phyloP scores from a whole-genome alignment of 2,797 vertebrate species.

The Iguana delicatissima region DNA sequence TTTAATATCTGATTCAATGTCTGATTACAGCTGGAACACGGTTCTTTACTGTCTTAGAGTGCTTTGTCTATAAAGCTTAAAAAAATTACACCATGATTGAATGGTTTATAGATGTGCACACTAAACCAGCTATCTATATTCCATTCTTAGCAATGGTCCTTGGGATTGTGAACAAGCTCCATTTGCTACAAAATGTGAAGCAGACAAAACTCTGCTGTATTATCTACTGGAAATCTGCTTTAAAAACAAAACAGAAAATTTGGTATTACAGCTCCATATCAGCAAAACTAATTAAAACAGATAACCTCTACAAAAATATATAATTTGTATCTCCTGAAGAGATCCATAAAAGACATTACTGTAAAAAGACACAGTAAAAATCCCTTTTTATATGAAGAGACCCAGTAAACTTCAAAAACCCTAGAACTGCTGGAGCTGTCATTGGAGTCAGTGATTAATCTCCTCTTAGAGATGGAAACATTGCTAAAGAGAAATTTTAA shows the following conservation, averaged over 20 bases:
- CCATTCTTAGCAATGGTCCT: neutral
- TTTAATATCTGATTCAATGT: too few species aligned
- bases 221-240: conserved; percentile 21
- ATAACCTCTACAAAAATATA: neutral
- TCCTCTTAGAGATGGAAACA: conserved; percentile 43
- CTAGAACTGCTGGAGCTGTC: conserved; percentile 48
- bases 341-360: conserved; percentile 9
- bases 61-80: too few species aligned
- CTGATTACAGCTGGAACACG: too few species aligned
- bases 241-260: neutral
- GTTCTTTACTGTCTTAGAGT: too few species aligned
- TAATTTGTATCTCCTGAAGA: conserved; percentile 33
- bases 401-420: conserved; percentile 47
- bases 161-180: neutral
- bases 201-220: neutral
- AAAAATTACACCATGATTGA: too few species aligned
- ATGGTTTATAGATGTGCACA: too few species aligned
- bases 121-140: too few species aligned
- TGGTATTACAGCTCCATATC: conserved; percentile 14
- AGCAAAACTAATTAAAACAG: conserved; percentile 55
- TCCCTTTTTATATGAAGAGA: conserved; percentile 15
- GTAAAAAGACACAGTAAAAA: conserved; percentile 25
- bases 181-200: neutral
- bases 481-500: conserved; percentile 57
- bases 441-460: conserved; percentile 62